Evolutionary conservation across 2,797 vertebrate species (phyloP).

Genomic region (Sebastolobus altivelis): DNA sequence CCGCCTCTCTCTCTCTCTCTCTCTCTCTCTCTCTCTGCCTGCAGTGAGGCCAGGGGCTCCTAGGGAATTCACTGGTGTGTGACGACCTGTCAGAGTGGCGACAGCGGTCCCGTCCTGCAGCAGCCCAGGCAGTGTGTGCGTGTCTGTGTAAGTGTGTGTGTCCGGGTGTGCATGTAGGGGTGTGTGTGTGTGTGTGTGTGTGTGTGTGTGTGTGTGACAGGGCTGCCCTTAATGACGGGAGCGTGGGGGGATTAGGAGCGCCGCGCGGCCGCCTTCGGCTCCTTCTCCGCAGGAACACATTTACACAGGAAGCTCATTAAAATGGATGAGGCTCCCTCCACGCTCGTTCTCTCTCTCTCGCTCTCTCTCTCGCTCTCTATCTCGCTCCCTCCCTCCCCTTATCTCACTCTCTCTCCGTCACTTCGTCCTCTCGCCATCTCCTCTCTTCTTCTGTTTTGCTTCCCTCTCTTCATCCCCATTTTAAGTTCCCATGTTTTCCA

Average conservation of each 20-base stretch:
- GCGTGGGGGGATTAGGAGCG: conserved; percentile 88
- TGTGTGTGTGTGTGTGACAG: conserved; percentile 78
- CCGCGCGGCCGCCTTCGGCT: conserved; percentile 86
- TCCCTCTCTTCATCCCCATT: conserved; percentile 57
- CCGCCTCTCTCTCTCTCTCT: conserved; percentile 14
- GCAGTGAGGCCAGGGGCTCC: conserved; percentile 83
- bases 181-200: conserved; percentile 32
- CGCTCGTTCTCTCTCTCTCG: conserved; percentile 58
- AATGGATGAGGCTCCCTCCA: conserved; percentile 89
- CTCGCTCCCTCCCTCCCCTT: conserved; percentile 50
- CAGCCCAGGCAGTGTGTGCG: conserved; percentile 59
- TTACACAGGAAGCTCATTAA: conserved; percentile 91
- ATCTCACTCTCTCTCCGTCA: conserved; percentile 55
- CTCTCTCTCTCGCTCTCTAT: conserved; percentile 31
- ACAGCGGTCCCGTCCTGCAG: conserved; percentile 79
- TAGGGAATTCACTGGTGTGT: conserved; percentile 87
- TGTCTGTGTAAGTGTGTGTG: conserved; percentile 39
- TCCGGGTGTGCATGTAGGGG: conserved; percentile 14
- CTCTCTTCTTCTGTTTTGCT: conserved; percentile 33
- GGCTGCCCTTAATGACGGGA: conserved; percentile 88
- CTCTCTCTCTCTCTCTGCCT: conserved; percentile 59
- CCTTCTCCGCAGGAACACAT: conserved; percentile 87
- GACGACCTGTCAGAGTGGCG: conserved; percentile 88
- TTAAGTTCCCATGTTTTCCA: conserved; percentile 57
- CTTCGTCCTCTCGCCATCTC: conserved; percentile 56